A percentile compares a stretch with the other conserved stretches of the same genome.
These are phyloP conservation scores for Pyrocephalus nanus DNA, from an alignment of 2,797 vertebrate species.

Conservation along the genomic window DNA sequence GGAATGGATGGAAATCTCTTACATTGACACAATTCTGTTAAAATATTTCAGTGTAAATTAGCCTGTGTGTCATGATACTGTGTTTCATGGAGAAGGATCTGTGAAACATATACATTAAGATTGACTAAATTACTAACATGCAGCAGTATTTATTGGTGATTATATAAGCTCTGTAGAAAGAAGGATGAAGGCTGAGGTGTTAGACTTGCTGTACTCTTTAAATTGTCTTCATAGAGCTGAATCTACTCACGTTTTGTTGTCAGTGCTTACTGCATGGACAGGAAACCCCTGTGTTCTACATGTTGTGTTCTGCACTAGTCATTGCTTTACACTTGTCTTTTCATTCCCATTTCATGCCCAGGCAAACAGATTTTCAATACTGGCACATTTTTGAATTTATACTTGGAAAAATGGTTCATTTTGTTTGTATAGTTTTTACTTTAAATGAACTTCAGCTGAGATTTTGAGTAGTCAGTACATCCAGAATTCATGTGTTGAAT, in stretches of 20 bases:
- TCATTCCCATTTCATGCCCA: background rate
- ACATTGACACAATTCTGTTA: background rate
- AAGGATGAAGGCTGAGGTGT: background rate
- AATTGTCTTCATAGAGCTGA: background rate
- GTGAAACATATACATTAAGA: background rate
- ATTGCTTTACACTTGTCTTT: background rate
- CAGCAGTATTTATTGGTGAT: background rate
- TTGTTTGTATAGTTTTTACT: background rate
- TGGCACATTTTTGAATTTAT: background rate
- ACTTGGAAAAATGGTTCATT: background rate
- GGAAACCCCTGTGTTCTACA: background rate
- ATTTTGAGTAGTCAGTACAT: background rate
- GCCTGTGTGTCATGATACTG: background rate
- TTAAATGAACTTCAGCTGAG: background rate
- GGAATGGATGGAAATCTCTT: background rate
- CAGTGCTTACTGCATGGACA: background rate
- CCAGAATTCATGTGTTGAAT: background rate
- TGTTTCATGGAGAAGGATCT: background rate
- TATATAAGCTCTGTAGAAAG: background rate
- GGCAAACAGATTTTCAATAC: background rate
- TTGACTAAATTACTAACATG: background rate
- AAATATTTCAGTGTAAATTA: background rate
- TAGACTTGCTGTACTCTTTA: background rate
- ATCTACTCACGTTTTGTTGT: background rate
- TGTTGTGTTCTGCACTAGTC: background rate